These are phyloP conservation scores for Hippocampus kuda DNA, from an alignment of 2,797 vertebrate genomes.

Conservation along the genomic window DNA sequence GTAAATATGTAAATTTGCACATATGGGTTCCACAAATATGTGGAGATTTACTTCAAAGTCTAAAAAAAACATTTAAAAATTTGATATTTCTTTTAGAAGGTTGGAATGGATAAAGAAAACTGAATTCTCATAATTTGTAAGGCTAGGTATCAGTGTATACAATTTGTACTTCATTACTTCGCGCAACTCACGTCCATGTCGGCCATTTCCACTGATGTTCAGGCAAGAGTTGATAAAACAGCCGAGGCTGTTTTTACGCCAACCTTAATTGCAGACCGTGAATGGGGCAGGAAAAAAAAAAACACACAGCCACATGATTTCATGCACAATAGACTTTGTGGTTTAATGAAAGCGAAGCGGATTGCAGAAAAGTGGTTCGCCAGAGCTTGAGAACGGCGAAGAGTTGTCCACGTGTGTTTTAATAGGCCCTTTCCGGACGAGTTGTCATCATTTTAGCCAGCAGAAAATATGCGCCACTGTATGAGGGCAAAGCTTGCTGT, in stretches of 20 bases:
- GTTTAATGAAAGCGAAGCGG: conserved; percentile 29
- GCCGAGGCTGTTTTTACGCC: conserved; percentile 38
- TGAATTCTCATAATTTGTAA: neutral
- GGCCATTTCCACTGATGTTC: neutral
- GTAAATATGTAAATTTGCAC: no score
- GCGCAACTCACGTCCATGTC: neutral
- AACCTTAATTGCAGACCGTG: conserved; percentile 46
- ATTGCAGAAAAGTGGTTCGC: conserved; percentile 55
- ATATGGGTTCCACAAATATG: no score
- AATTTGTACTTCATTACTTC: neutral
- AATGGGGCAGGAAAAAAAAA: conserved; percentile 14
- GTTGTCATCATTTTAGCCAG: conserved; percentile 55
- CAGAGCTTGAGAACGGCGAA: conserved; percentile 43
- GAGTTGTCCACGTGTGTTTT: conserved; percentile 53
- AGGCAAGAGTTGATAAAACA: conserved; percentile 20
- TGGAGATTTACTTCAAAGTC: no score
- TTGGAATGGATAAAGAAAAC: neutral
- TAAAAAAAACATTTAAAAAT: no score
- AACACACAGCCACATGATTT: conserved; percentile 26
- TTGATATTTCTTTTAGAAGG: no score
- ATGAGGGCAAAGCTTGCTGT: conserved; percentile 15
- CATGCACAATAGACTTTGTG: conserved; percentile 33
- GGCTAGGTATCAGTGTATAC: neutral
- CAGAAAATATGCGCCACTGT: conserved; percentile 42
- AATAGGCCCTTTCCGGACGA: conserved; percentile 54